Base-by-base conservation (phyloP, 1,140 invertebrate species). In the Drosophila bocqueti region DNA sequence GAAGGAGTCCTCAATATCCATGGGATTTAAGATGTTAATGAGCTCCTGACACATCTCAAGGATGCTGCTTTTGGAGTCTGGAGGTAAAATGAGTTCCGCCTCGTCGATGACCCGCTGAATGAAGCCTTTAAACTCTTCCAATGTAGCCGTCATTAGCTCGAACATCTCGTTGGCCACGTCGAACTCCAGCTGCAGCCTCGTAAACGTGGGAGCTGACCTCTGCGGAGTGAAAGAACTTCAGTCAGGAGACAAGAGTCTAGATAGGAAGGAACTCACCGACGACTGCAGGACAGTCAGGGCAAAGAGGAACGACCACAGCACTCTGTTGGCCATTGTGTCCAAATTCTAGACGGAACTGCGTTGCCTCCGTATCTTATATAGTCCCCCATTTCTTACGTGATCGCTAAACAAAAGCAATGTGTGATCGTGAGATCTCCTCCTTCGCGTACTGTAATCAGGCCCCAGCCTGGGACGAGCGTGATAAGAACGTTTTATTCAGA, bases 361-460 rank as follows among this genome's bases (percentile, higher is more conserved):
- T 31, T 38, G 29, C n/a, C 59, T 65, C 47, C 38, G 8, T 11
- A 42, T 59, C n/a, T 16, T 21, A 62, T 86, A 76, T 79, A 79
- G 45, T 57, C 26, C 15, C 29, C 5, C 11, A n/a, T 29, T 21
- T 45, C 38, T 55, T 52, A 72, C 42, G 76, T 72, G 55, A 61
- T 43, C 5, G 26, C 0, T 38, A 42, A 46, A 67, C 45, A 63
- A 60, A 49, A 54, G 24, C 47, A 43, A 46, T 62, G 15, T 50
- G 57, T 52, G 50, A 58, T 67, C 29, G 58, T 54, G 55, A 38
- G 49, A 79, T 58, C 46, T 45, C 18, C 24, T 16, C 11, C 46
- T 45, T 24, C 29, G 21, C 16, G 63, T 31, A 47, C 52, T 80
- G 46, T 83, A 87, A 87, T 87, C 84, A 84, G 72, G 75, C 21